Evolutionary conservation across 2,797 vertebrate species (phyloP), one percentile per base, ranked within the genome.

Genomic region (Dermochelys coriacea): DNA sequence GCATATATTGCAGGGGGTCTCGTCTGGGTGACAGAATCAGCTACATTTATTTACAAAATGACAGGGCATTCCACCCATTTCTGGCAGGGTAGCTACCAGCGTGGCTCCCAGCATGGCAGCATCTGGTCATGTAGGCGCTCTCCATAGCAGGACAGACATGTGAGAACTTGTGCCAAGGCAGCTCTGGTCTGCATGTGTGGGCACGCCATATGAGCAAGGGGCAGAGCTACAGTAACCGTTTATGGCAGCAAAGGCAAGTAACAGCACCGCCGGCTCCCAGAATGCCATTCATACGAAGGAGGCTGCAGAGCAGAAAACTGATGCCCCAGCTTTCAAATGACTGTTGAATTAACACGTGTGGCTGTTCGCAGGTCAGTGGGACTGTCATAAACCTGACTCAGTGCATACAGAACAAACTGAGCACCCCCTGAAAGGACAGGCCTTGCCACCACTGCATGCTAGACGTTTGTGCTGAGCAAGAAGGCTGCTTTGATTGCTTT

Each of bases 1-100:
- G 82, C 88, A 75, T 29, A 47, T 75, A 82, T 68, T 82, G 52
- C 31, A 3, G 49, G 12, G 92, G 89, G 75, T 50, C 86, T 93
- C n/a, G 12, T 88, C 21, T 0, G 18, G 91, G 75, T 93, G 97
- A 95, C 87, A 96, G 85, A 88, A 83, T 15, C n/a, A 93, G 90
- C 91, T 41, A 80, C 91, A 84, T 93, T 93, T 96, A 94, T 94
- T 93, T 95, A 96, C 91, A 90, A 23, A 96, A 94, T 86, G 94
- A 95, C 96, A 95, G 45, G 5, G 55, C 79, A 49, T 45, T 89
- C 54, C 47, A 92, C 87, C 88, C 0, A 0, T 64, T 0, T 0
- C n/a, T 51, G 54, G 71, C 21, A 45, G 12, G 41, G 34, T 19
- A 41, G 23, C 14, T 55, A 25, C 52, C 15, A 29, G 50, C 2